A percentile compares a stretch with the other conserved stretches of the same genome.
These are phyloP conservation scores for Mus caroli DNA, from an alignment of 2,797 vertebrate species.

Conservation along the genomic window DNA sequence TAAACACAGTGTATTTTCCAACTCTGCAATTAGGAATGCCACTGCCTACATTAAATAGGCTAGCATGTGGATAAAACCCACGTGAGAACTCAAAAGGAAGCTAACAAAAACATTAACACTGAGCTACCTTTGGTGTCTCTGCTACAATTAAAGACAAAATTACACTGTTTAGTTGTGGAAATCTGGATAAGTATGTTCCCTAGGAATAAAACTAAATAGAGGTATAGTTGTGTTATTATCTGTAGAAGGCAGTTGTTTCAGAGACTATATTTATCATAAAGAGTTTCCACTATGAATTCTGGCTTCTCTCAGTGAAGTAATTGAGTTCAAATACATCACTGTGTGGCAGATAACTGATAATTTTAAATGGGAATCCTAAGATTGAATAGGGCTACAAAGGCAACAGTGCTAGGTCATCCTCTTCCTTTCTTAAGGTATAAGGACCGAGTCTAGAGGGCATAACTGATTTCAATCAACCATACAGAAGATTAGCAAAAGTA, in stretches of 20 bases:
- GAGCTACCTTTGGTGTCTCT: conserved; percentile 9
- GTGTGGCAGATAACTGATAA: conserved; percentile 34
- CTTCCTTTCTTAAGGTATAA: conserved; percentile 9
- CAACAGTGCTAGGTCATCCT: neutral
- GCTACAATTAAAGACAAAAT: conserved; percentile 45
- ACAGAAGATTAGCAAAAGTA: neutral
- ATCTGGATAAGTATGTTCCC: neutral
- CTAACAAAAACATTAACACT: neutral
- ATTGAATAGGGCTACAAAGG: neutral
- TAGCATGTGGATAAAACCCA: neutral
- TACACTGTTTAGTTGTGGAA: neutral
- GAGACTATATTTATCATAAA: conserved; percentile 34
- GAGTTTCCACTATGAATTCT: conserved; percentile 10
- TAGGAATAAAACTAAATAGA: conserved; percentile 49
- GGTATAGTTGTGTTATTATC: neutral
- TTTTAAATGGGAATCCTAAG: conserved; percentile 39
- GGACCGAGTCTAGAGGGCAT: neutral
- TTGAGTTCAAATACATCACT: conserved; percentile 34
- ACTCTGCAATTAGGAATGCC: neutral
- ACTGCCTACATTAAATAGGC: neutral
- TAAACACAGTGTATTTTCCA: conserved; percentile 9
- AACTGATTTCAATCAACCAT: neutral
- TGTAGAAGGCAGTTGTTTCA: neutral
- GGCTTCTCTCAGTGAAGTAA: conserved; percentile 15
- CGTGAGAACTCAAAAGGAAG: neutral